phyloP scores from a whole-genome alignment of 2,113 vertebrate genomes.

The Vireo altiloquus region DNA sequence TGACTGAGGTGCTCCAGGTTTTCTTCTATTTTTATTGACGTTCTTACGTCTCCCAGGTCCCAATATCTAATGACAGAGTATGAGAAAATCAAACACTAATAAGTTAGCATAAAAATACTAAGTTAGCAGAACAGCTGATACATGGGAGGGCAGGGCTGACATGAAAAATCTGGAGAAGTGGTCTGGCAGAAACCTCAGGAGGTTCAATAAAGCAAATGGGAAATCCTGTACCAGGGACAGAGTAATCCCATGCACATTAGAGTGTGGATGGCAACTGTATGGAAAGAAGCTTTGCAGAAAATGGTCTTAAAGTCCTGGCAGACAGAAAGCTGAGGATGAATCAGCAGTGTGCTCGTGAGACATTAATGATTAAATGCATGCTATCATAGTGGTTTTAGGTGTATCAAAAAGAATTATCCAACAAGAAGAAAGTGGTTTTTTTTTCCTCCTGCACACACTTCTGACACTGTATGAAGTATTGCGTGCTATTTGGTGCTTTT shows the following conservation, averaged over 20 bases:
- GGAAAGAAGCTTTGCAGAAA: background rate
- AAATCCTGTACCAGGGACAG: background rate
- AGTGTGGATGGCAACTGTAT: background rate
- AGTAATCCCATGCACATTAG: background rate
- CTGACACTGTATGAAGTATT: background rate
- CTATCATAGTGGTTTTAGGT: background rate
- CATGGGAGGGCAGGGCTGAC: background rate
- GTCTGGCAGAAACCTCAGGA: background rate
- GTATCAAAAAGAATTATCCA: background rate
- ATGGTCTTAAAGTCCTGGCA: background rate
- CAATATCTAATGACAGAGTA: background rate
- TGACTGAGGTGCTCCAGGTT: background rate
- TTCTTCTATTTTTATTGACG: background rate
- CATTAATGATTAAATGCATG: background rate
- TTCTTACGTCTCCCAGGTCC: background rate
- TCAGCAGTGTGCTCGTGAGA: background rate
- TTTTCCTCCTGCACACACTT: background rate
- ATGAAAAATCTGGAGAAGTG: background rate
- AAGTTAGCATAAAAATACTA: background rate
- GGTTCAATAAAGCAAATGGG: background rate
- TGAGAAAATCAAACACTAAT: background rate
- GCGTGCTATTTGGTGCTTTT: background rate
- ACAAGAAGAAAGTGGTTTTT: background rate
- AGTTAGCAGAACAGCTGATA: background rate
- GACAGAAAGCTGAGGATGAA: background rate